Evolutionary conservation across 2,888 invertebrate species (phyloP), one percentile per base, ranked within the genome.

Genomic region (Cephus pulcher): DNA sequence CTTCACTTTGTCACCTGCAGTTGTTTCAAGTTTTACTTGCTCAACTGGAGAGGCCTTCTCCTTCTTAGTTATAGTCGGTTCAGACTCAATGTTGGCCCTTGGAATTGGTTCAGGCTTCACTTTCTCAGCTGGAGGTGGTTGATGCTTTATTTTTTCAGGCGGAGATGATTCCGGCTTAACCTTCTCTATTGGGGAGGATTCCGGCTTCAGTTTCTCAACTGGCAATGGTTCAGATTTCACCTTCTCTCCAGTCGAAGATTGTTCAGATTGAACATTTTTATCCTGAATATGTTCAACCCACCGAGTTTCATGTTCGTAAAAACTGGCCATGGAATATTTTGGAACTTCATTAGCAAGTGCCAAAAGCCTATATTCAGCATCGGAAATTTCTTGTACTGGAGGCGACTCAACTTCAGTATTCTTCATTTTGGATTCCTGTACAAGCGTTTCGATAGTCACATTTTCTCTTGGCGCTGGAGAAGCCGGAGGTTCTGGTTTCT

Each of bases 351-450:
- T 34, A 6, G 81, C 34, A 30, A 88, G 76, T 4, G 84, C 84
- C 34, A 73, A 79, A 32, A 83, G 80, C 75, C 81, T 82, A 0
- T 35, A 33, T 75, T 86, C 81, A 4, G 73, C 69, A 30, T 79
- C 79, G 4, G 80, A 79, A 30, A n/a, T 37, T 34, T 74, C 76
- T 69, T 34, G 23, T 34, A 56, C 74, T 23, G 78, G 76, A 71
- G 75, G 15, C 33, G 23, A 12, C 3, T 70, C 76, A 4, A 69
- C 35, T 23, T 80, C 77, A 9, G 73, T 34, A n/a, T n/a, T 56
- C 75, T 86, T 88, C 88, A 90, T 88, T 69, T 88, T 86, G 3
- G 90, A 87, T 69, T 90, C 85, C 74, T 87, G 84, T 1, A 90
- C 85, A 15, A 90, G 85, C 80, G 83, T 86, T 78, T 89, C 89